Conservation (phyloP, 2,113 vertebrate genomes). For the Protobothrops flavoviridis region DNA sequence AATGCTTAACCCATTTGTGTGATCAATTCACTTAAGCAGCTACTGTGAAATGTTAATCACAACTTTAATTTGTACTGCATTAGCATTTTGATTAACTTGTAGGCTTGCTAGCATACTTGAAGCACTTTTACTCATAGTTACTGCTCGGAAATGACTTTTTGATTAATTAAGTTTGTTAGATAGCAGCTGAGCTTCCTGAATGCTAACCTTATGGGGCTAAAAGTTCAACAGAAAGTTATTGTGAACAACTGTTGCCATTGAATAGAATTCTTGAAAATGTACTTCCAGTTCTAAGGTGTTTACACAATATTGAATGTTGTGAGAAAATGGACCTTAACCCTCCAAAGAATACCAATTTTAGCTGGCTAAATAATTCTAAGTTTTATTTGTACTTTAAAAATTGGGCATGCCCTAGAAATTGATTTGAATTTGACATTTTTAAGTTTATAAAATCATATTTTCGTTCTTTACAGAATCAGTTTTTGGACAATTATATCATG, state of each 20-base stretch:
- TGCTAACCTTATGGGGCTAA: conserved; percentile 86
- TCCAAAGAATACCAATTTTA: conserved; percentile 48
- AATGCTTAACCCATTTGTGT: conserved; percentile 88
- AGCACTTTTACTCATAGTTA: conserved; percentile 88
- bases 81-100: conserved; percentile 99
- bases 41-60: conserved; percentile 99
- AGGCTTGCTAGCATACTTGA: conserved; percentile 89
- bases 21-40: conserved; percentile 94
- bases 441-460: not conserved
- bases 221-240: conserved; percentile 80
- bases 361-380: conserved; percentile 24
- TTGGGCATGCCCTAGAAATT: conserved; percentile 36
- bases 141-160: conserved; percentile 93
- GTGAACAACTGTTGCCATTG: conserved; percentile 77
- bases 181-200: conserved; percentile 94
- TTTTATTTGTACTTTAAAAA: conserved; percentile 45
- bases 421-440: not conserved
- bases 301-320: conserved; percentile 64
- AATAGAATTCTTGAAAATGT: conserved; percentile 65
- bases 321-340: conserved; percentile 55
- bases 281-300: conserved; percentile 63
- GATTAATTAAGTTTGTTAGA: conserved; percentile 96
- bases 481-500: not conserved
- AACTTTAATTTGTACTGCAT: conserved; percentile 98
- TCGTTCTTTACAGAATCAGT: not conserved